Evolutionary conservation across 1,140 invertebrate species (phyloP), one percentile per base, ranked within the genome.

Genomic region (Eupristina koningsbergeri): DNA sequence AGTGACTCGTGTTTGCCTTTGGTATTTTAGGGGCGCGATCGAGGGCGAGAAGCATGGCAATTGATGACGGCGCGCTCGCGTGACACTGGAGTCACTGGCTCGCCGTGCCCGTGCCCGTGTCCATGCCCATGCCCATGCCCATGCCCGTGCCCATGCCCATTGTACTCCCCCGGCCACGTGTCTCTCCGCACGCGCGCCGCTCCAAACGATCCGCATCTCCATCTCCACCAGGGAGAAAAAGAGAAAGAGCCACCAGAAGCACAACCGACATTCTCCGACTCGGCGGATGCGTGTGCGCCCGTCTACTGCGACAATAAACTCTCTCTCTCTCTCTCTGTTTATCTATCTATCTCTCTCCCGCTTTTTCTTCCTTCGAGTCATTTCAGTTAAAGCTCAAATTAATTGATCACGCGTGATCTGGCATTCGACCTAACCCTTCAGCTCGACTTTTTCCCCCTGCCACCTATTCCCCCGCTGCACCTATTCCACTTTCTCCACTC

Each of bases 371-470:
- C 75, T 63, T 71, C 74, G 36, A 50, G 31, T 80, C 76, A 31
- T 84, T 84, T 74, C 85, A 88, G 88, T 88, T 87, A 88, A 83
- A 87, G 88, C 87, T 87, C 85, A 88, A 90, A 91, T 92, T 92
- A 92, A 92, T 92, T 92, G 91, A 91, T 91, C 90, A 87, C 89
- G 88, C 91, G 91, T 92, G 91, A 91, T 88, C 88, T 80, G 73
- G 88, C 90, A 89, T 91, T 75, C 53, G 74, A 82, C 58, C 87
- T 82, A 91, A 90, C 83, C 83, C 83, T 80, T 80, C 47, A 26
- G 13, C 22, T 58, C 9, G 8, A 75, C 26, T 76, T 19, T 41
- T 78, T 45, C 50, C 63, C 53, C n/a, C 1, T 34, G 13, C 29
- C 47, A 22, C 47, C 53, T 9, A 53, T 29, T 75, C 22, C 53